Evolutionary conservation across 2,888 invertebrate genomes (phyloP).

Genomic region (Ochlodes sylvanus): DNA sequence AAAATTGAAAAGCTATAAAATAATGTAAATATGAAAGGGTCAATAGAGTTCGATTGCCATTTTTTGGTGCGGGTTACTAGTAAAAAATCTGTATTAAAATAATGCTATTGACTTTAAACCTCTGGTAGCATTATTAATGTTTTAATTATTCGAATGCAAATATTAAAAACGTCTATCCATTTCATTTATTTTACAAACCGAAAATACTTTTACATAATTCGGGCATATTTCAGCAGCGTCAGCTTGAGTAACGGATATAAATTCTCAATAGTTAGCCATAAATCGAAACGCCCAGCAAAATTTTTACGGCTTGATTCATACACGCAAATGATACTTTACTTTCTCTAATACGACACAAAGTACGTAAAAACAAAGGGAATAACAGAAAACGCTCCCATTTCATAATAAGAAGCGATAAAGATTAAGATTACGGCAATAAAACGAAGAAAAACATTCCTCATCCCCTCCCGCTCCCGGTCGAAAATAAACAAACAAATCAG

Average conservation of each 20-base stretch:
- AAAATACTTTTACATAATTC: too few species aligned
- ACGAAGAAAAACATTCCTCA: conserved; percentile 37
- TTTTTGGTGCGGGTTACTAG: too few species aligned
- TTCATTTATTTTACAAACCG: too few species aligned
- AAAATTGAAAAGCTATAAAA: too few species aligned
- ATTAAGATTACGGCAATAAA: conserved; percentile 40
- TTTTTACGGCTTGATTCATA: conserved; percentile 29
- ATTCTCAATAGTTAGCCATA: background rate
- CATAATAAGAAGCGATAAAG: conserved; percentile 38
- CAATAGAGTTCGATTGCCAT: too few species aligned
- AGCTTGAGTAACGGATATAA: background rate
- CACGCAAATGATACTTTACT: conserved; percentile 18
- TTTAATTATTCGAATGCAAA: too few species aligned
- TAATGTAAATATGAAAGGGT: too few species aligned
- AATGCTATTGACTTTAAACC: too few species aligned
- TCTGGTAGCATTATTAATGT: too few species aligned
- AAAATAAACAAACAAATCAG: conserved; percentile 39
- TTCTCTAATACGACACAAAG: conserved; percentile 24
- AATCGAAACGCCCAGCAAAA: background rate
- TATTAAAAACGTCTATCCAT: too few species aligned
- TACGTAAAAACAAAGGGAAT: conserved; percentile 27
- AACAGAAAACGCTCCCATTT: conserved; percentile 29
- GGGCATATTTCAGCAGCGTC: too few species aligned
- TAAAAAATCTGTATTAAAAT: too few species aligned
- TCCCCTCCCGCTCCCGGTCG: conserved; percentile 21